These are phyloP conservation scores for Rhinophrynus dorsalis DNA, from an alignment of 2,797 vertebrate species.

Conservation along the genomic window DNA sequence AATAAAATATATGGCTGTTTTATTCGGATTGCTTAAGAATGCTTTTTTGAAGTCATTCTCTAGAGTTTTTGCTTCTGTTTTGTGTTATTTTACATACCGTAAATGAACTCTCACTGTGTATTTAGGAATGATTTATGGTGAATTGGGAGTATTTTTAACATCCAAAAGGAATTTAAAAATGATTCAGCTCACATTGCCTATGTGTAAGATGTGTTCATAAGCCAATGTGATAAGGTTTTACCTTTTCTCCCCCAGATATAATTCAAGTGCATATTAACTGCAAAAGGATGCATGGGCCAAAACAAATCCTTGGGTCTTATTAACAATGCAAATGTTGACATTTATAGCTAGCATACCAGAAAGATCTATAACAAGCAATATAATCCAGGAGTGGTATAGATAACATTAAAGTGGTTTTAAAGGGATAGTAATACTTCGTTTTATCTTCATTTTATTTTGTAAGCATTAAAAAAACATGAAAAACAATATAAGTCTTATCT, in stretches of 20 bases:
- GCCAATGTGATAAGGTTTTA: slow-evolving; percentile 45
- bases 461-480: too few relatives aligned
- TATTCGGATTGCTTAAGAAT: slow-evolving; percentile 35
- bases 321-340: slow-evolving; percentile 15
- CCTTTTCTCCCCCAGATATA: slow-evolving; percentile 43
- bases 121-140: slow-evolving; percentile 44
- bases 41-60: slow-evolving; percentile 42
- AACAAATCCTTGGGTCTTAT: slow-evolving; percentile 8
- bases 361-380: neutral
- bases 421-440: too few relatives aligned
- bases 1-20: slow-evolving; percentile 15
- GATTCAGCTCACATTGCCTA: slow-evolving; percentile 37
- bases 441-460: too few relatives aligned
- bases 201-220: slow-evolving; percentile 40
- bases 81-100: slow-evolving; percentile 49
- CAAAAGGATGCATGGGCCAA: neutral
- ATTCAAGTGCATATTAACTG: slow-evolving; percentile 34
- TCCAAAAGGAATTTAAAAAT: slow-evolving; percentile 45
- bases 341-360: neutral
- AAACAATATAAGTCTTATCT: too few relatives aligned
- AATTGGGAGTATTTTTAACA: slow-evolving; percentile 49
- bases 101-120: slow-evolving; percentile 48
- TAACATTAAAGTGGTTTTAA: too few relatives aligned
- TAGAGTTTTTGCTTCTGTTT: slow-evolving; percentile 46
- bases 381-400: neutral